Base-by-base conservation (phyloP, 2,888 invertebrate species). In the Epistrophella euchroma region DNA sequence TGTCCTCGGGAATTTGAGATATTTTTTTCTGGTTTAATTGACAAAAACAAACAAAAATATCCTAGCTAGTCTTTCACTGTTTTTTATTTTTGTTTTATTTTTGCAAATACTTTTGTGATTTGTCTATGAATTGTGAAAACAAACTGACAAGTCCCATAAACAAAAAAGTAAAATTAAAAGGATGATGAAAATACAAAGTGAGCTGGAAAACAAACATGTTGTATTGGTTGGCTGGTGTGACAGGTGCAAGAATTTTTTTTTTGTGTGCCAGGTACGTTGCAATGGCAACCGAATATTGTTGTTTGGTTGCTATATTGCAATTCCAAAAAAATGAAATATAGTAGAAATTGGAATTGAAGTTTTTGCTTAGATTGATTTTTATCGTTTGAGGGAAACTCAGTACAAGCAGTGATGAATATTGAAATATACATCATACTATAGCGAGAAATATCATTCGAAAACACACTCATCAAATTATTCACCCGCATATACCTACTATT, bases 281-380 rank as follows among this genome's bases (percentile, higher is more conserved):
- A 77, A 73, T 86, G 19, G 77, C 68, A 81, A 81, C 77, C 17
- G 50, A 50, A 50, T 68, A 52, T 52, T 62, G 15, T 62, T 76
- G 40, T 81, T 81, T 70, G 70, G 76, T 86, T 81, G 40, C 73
- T 58, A 76, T 58, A 76, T 72, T 43, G 19, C 52, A 17, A 56
- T 22, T 62, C 4, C 11, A 25, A 15, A 28, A 6, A 25, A 52
- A 28, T 9, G 28, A 52, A 52, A 52, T 25, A 52, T 7, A 22
- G n/a, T n/a, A 11, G 13, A 25, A 40, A n/a, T n/a, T 28, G 11
- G 15, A 66, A 47, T 66, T 66, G 28, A 32, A 66, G 19, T 47
- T 66, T 47, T n/a, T 45, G n/a, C 13, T 64, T 45, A 45, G 60
- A 45, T 45, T n/a, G 64, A 64, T 22, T 45, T 22, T 45, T 64